Conservation (phyloP, 1,140 invertebrate genomes). For the Sinonovacula constricta region DNA sequence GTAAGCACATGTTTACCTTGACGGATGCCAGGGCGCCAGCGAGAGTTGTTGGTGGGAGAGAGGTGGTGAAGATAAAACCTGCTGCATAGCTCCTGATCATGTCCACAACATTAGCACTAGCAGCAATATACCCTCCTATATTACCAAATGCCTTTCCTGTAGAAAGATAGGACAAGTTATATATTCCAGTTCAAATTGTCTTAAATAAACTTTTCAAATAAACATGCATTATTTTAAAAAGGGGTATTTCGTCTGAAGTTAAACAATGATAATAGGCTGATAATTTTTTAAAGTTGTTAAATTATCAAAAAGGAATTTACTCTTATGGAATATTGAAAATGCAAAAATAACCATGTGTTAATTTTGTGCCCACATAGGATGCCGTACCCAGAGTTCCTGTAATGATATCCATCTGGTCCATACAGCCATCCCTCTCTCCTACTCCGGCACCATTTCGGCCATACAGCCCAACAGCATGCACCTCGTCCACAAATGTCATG, state of each 20-base stretch:
- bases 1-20: constrained; percentile 72
- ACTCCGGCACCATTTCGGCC: constrained; percentile 98
- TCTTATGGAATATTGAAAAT: too few relatives aligned
- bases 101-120: constrained; percentile 88
- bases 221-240: too few relatives aligned
- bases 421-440: constrained; percentile 90
- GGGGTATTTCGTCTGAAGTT: too few relatives aligned
- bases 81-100: constrained; percentile 96
- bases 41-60: constrained; percentile 94
- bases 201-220: too few relatives aligned
- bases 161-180: too few relatives aligned
- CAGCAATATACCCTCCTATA: constrained; percentile 96
- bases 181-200: too few relatives aligned
- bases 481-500: constrained; percentile 97
- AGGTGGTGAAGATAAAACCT: constrained; percentile 98
- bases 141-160: constrained; percentile 96
- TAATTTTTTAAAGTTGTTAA: too few relatives aligned
- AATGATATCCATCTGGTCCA: constrained; percentile 96
- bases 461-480: constrained; percentile 99
- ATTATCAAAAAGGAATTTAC: too few relatives aligned
- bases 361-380: too few relatives aligned
- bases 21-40: constrained; percentile 87
- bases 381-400: constrained; percentile 94
- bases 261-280: too few relatives aligned
- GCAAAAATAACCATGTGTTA: too few relatives aligned